Evolutionary conservation across 2,797 vertebrate species (phyloP), one percentile per base, ranked within the genome.

Genomic region (Pyrocephalus nanus): DNA sequence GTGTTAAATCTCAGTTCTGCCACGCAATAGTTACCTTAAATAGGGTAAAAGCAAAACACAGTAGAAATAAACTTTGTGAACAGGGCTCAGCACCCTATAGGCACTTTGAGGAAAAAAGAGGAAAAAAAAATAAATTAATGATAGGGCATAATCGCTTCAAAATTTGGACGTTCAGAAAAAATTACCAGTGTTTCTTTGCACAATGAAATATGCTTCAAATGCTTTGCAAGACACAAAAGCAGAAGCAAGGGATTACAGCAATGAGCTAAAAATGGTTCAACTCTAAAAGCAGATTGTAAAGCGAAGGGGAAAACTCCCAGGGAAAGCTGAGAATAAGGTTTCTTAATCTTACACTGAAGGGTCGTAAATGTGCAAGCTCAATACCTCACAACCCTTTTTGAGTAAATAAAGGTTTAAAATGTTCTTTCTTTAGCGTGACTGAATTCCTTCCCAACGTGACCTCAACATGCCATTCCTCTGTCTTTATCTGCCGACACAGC

Each of bases 331-430:
- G 67, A 92, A 72, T 45, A 61, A 75, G 58, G 61, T 23, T 94
- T 67, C 82, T 92, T 92, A 62, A 92, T 96, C 71, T 91, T 67
- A 72, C 74, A 60, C 81, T 27, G 58, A 80, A 92, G 61, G 78
- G 55, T 55, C 93, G 81, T 90, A 97, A 97, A 88, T 17, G 80
- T 91, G 81, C 70, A 89, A 72, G 77, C 94, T 90, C 86, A 90
- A 96, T 77, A 77, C 90, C 71, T 95, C 96, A 88, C 74, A 90
- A 83, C 74, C 80, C 87, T 91, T 94, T 95, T 69, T 74, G 73
- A 96, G 95, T 93, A 96, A 97, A 97, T 95, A 95, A 94, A 95
- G 91, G 54, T 71, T 95, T 94, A 76, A 90, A 96, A 92, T 11
- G 67, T 84, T 90, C 73, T 85, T 95, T 92, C 90, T 96, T 93